Evolutionary conservation across 2,797 vertebrate genomes (phyloP).

Genomic region (Catostomus latipinnis): DNA sequence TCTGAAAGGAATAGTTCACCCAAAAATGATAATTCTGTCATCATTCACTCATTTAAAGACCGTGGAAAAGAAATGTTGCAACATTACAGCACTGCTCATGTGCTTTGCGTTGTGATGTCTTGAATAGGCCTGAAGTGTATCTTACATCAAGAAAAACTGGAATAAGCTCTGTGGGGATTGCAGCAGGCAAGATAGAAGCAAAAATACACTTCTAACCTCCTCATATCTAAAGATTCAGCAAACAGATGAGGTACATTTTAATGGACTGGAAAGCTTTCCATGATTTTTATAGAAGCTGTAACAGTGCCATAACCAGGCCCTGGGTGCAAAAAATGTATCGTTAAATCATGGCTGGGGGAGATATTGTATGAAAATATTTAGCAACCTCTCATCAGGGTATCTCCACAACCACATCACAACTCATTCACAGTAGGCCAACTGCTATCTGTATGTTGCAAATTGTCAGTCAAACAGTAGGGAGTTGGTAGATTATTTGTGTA

Average conservation of each 20-base stretch:
- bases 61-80: not conserved
- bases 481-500: constrained; percentile 7
- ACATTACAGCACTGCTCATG: not conserved
- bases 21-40: too few species aligned
- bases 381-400: constrained; percentile 44
- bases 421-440: constrained; percentile 20
- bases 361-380: constrained; percentile 57
- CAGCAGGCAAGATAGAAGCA: constrained; percentile 27
- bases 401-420: constrained; percentile 28
- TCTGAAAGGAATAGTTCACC: too few species aligned
- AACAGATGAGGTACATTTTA: constrained; percentile 61
- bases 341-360: constrained; percentile 53
- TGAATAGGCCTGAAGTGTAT: constrained; percentile 1
- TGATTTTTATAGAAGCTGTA: constrained; percentile 65
- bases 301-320: constrained; percentile 55
- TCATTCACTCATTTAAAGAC: not conserved
- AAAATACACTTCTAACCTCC: constrained; percentile 36
- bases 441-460: constrained; percentile 35
- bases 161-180: constrained; percentile 21
- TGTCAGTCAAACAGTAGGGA: constrained; percentile 21
- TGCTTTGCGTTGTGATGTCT: constrained; percentile 12
- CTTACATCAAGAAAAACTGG: not conserved
- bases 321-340: constrained; percentile 51
- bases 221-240: constrained; percentile 43
- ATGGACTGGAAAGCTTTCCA: constrained; percentile 51